A percentile compares a stretch with the other conserved stretches of the same genome.
Evolutionary conservation across 1,140 invertebrate species (phyloP).

Genomic region (Hyles vespertilio): DNA sequence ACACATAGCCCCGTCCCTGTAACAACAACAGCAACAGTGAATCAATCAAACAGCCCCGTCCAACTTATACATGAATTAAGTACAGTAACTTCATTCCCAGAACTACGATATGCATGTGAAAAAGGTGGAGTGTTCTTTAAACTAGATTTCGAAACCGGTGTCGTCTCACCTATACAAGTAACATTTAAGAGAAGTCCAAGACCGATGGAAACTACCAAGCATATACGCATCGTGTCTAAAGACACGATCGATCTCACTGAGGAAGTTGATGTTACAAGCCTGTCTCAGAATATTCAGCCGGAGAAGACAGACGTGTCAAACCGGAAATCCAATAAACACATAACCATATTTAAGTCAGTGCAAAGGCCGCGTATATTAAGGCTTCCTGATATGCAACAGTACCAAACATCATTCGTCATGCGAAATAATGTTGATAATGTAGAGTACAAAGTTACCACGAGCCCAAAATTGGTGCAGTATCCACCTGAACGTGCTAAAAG

Average conservation of each 20-base stretch:
- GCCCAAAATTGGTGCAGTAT: too few relatives aligned
- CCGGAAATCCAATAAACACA: too few relatives aligned
- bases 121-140: slow-evolving; percentile 44
- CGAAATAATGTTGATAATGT: too few relatives aligned
- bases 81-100: slow-evolving; percentile 35
- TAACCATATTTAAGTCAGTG: too few relatives aligned
- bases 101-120: slow-evolving; percentile 43
- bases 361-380: too few relatives aligned
- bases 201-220: background rate
- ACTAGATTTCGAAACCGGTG: slow-evolving; percentile 37
- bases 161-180: slow-evolving; percentile 42
- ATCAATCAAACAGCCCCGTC: background rate
- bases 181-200: slow-evolving; percentile 27
- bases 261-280: slow-evolving; percentile 10
- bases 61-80: background rate
- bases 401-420: too few relatives aligned
- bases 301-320: background rate
- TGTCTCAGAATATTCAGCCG: background rate
- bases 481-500: too few relatives aligned
- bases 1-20: background rate
- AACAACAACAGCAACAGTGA: too few relatives aligned
- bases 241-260: slow-evolving; percentile 40
- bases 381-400: too few relatives aligned
- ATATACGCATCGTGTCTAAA: slow-evolving; percentile 15
- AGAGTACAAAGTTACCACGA: too few relatives aligned